These are phyloP conservation scores for Apis dorsata DNA, from an alignment of 1,140 invertebrate genomes.

Conservation along the genomic window DNA sequence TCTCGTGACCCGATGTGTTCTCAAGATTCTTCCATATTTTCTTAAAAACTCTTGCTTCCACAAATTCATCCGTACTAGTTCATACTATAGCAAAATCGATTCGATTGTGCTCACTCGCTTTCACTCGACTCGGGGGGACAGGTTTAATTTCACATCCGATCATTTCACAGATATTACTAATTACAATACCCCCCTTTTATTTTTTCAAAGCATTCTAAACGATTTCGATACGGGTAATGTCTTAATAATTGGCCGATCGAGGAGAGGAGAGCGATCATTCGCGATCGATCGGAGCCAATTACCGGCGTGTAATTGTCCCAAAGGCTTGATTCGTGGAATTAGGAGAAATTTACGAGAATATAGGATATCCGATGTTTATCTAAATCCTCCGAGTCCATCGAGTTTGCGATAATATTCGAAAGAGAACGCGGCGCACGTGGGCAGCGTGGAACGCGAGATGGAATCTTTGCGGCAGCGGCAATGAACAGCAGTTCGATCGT, in stretches of 20 bases:
- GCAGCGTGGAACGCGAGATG: conserved; percentile 1
- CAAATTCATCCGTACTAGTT: background rate
- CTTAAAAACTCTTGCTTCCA: background rate
- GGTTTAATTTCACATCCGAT: conserved; percentile 31
- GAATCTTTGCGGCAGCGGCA: background rate
- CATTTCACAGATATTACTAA: conserved; percentile 43
- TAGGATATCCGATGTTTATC: conserved; percentile 21
- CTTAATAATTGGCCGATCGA: conserved; percentile 2
- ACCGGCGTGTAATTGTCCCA: background rate
- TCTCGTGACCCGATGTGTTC: too few relatives aligned
- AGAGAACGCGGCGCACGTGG: background rate
- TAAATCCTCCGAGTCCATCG: background rate
- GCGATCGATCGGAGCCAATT: background rate
- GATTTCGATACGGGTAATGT: background rate
- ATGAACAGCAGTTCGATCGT: conserved; percentile 20
- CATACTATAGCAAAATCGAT: background rate
- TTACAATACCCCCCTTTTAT: conserved; percentile 13
- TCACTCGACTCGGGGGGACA: conserved; percentile 30
- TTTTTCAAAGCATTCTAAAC: background rate
- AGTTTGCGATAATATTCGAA: conserved; percentile 6
- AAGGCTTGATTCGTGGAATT: background rate
- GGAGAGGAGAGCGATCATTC: too few relatives aligned
- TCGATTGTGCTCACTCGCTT: conserved; percentile 3
- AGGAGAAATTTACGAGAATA: background rate
- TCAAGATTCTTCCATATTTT: too few relatives aligned